Evolutionary conservation across 2,797 vertebrate genomes (phyloP).

Genomic region (Darevskia nairensis): DNA sequence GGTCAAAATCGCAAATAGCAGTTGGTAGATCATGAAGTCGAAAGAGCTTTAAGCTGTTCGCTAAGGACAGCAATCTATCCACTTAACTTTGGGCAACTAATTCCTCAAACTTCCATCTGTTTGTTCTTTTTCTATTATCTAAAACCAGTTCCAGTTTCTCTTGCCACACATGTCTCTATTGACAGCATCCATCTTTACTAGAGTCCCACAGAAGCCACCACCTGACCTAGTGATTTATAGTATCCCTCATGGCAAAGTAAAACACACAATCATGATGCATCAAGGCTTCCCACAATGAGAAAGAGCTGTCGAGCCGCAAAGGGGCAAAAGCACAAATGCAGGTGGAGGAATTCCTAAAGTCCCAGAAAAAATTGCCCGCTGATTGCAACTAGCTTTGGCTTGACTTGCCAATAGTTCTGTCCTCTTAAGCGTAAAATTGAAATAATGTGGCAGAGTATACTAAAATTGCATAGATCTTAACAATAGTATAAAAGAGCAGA

Average conservation of each 20-base stretch:
- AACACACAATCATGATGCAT: not conserved
- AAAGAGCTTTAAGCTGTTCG: not conserved
- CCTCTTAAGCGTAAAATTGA: slow-evolving; percentile 26
- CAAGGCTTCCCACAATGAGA: not conserved
- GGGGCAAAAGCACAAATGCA: not conserved
- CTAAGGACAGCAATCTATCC: not conserved
- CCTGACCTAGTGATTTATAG: not conserved
- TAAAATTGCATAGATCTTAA: slow-evolving; percentile 37
- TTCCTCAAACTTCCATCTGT: not conserved
- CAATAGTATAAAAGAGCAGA: not conserved
- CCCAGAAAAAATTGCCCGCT: not conserved
- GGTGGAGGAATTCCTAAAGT: not conserved
- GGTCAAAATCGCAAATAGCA: not conserved
- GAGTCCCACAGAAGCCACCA: not conserved
- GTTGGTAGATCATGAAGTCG: not conserved
- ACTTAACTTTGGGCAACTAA: not conserved
- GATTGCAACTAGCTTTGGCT: slow-evolving; percentile 17
- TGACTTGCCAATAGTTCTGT: not conserved
- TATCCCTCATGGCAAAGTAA: not conserved
- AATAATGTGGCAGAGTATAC: slow-evolving; percentile 35
- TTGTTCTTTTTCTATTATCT: not conserved
- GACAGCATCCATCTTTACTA: not conserved
- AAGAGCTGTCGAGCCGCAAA: not conserved
- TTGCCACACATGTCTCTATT: not conserved
- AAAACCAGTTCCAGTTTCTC: not conserved